A percentile compares a stretch with the other conserved stretches of the same genome.
Conservation (phyloP, 2,888 invertebrate species). For the Noctua comes region DNA sequence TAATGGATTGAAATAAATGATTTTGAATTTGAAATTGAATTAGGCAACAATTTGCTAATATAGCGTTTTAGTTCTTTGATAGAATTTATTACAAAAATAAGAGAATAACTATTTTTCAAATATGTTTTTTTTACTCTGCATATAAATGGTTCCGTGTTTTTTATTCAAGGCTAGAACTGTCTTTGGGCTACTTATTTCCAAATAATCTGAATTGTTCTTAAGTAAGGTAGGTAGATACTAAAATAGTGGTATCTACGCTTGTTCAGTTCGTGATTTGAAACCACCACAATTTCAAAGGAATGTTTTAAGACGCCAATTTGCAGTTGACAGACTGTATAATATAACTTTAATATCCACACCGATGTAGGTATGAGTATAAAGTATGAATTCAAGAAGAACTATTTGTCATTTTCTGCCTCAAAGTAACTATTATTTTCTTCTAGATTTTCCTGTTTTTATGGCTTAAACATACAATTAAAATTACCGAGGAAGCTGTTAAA, state of each 20-base stretch:
- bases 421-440: constrained; percentile 1
- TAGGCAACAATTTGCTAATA: neutral
- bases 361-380: neutral
- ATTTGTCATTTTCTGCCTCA: neutral
- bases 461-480: constrained; percentile 6
- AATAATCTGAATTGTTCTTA: constrained; percentile 7
- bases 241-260: constrained; percentile 1
- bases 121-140: neutral
- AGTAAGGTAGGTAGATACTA: constrained; percentile 1
- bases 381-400: neutral
- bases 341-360: neutral
- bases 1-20: no score
- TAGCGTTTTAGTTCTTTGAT: no score
- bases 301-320: constrained; percentile 46
- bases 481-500: constrained; percentile 14
- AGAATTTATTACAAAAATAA: neutral
- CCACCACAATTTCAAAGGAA: constrained; percentile 53
- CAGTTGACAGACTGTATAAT: constrained; percentile 13
- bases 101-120: neutral
- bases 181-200: neutral
- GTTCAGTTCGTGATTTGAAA: constrained; percentile 43
- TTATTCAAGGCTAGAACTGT: neutral
- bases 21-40: no score
- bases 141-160: neutral
- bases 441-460: constrained; percentile 31